Percentiles rank a stretch among this genome's conserved stretches.
These are phyloP conservation scores for Sesamia inferens DNA, from an alignment of 2,888 invertebrate genomes.

Conservation along the genomic window DNA sequence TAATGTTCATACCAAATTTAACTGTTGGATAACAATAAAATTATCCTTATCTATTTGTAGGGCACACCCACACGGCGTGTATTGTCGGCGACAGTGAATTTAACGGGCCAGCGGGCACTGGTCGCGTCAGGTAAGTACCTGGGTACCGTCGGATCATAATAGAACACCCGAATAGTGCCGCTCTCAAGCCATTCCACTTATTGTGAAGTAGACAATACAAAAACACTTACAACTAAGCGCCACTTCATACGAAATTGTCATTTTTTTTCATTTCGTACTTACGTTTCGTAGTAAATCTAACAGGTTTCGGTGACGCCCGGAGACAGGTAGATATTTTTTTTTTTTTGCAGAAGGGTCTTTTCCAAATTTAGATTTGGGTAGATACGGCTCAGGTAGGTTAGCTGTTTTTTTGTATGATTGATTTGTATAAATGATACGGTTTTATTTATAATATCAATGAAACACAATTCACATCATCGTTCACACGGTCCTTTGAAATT, in stretches of 20 bases:
- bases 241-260: constrained; percentile 77
- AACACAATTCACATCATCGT: constrained; percentile 15
- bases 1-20: constrained; percentile 39
- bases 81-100: constrained; percentile 71
- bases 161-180: constrained; percentile 56
- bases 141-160: constrained; percentile 61
- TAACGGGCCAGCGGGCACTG: constrained; percentile 67
- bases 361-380: constrained; percentile 70
- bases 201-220: constrained; percentile 74
- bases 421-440: constrained; percentile 62
- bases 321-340: constrained; percentile 74
- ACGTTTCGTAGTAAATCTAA: constrained; percentile 83
- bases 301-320: constrained; percentile 71
- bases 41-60: constrained; percentile 66
- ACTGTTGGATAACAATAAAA: constrained; percentile 67
- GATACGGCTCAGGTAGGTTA: constrained; percentile 63
- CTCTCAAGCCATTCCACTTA: constrained; percentile 75
- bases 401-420: constrained; percentile 36
- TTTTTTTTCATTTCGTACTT: constrained; percentile 76
- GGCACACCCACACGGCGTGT: constrained; percentile 72
- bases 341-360: constrained; percentile 78
- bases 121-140: constrained; percentile 67
- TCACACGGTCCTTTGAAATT: constrained; percentile 14
- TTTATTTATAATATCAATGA: constrained; percentile 37
- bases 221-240: constrained; percentile 81